These are phyloP conservation scores for Laspeyria flexula DNA, from an alignment of 2,888 invertebrate species.

Conservation along the genomic window DNA sequence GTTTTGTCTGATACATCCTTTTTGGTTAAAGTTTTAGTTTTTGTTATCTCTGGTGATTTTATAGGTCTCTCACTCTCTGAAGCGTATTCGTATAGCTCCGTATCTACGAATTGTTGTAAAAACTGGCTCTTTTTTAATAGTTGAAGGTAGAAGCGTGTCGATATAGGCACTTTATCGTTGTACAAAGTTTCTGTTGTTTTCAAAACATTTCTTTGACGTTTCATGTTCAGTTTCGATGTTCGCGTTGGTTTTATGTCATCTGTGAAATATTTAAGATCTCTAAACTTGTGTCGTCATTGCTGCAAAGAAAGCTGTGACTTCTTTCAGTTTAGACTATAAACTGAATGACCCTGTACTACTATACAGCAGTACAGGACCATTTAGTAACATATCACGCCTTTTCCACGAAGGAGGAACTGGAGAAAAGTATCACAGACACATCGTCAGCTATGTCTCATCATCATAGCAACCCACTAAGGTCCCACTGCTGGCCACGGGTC, in stretches of 20 bases:
- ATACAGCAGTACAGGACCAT: too few relatives aligned
- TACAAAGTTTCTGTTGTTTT: conserved; percentile 74
- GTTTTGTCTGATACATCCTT: conserved; percentile 59
- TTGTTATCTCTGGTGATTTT: conserved; percentile 33
- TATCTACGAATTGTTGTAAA: conserved; percentile 63
- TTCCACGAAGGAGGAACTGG: too few relatives aligned
- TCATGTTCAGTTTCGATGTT: conserved; percentile 54
- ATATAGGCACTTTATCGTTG: conserved; percentile 78
- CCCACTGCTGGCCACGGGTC: too few relatives aligned
- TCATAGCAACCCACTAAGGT: too few relatives aligned
- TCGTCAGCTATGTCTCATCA: too few relatives aligned
- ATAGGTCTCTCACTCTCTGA: conserved; percentile 70
- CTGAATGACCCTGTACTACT: too few relatives aligned
- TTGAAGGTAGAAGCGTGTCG: conserved; percentile 77
- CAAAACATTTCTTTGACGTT: conserved; percentile 67
- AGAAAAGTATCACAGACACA: too few relatives aligned
- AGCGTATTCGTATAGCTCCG: conserved; percentile 74
- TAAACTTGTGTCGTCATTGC: too few relatives aligned
- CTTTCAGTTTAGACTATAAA: too few relatives aligned
- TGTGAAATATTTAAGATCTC: conserved; percentile 33
- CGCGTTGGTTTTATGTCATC: conserved; percentile 58
- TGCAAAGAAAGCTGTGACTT: background rate
- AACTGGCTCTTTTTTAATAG: conserved; percentile 76
- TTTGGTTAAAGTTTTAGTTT: conserved; percentile 36
- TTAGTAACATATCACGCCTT: too few relatives aligned